A percentile compares a stretch with the other conserved stretches of the same genome.
phyloP scores from a whole-genome alignment of 2,888 invertebrate genomes.

The Sarcophaga rosellei region DNA sequence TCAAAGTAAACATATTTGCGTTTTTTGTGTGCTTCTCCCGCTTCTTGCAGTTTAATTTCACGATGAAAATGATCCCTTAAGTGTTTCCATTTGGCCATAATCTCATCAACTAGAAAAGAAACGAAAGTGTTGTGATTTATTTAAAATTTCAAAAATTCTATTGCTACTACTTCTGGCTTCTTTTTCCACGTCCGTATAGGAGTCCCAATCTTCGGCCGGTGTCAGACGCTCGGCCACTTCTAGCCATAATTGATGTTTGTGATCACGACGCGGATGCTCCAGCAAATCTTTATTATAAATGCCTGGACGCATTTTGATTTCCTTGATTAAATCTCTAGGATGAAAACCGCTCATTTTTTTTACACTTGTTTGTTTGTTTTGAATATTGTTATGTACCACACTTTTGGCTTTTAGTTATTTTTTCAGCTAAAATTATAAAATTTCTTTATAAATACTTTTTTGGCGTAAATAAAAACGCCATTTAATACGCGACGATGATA shows the following conservation, averaged over 20 bases:
- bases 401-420: constrained; percentile 42
- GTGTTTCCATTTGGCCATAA: constrained; percentile 63
- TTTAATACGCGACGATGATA: constrained; percentile 13
- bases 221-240: constrained; percentile 63
- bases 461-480: constrained; percentile 63
- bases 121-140: neutral
- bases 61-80: constrained; percentile 63
- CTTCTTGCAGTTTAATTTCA: constrained; percentile 56
- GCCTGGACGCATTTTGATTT: constrained; percentile 58
- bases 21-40: constrained; percentile 58
- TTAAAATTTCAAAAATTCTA: neutral
- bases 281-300: constrained; percentile 55
- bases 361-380: constrained; percentile 36
- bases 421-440: constrained; percentile 52
- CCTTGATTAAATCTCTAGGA: constrained; percentile 59
- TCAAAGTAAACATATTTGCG: constrained; percentile 66
- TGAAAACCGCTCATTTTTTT: constrained; percentile 62
- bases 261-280: constrained; percentile 49
- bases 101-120: constrained; percentile 58
- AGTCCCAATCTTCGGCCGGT: constrained; percentile 60
- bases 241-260: constrained; percentile 59
- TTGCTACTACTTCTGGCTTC: constrained; percentile 55
- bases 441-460: constrained; percentile 12
- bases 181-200: constrained; percentile 58
- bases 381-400: constrained; percentile 42